phyloP scores from a whole-genome alignment of 2,113 vertebrate species.

The Martes martes region DNA sequence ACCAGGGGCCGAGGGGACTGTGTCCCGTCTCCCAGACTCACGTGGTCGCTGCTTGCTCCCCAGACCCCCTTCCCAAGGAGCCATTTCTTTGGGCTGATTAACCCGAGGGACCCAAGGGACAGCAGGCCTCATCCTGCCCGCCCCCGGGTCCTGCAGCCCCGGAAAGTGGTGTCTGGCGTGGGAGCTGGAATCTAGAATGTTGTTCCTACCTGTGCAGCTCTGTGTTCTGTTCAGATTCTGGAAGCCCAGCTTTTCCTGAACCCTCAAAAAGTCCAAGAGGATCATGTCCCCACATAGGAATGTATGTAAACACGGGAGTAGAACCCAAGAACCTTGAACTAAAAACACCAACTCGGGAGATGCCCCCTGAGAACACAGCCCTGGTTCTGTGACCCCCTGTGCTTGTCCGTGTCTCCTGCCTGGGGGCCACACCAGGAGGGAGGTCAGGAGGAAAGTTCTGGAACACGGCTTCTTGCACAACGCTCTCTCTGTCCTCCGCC shows the following conservation, averaged over 20 bases:
- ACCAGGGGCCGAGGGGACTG: no score
- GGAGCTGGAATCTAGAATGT: not conserved
- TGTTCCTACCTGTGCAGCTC: not conserved
- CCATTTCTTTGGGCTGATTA: not conserved
- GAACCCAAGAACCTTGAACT: not conserved
- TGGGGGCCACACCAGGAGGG: fast-evolving
- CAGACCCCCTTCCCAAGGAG: not conserved
- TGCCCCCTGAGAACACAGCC: not conserved
- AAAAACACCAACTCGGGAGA: not conserved
- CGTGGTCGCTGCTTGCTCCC: not conserved
- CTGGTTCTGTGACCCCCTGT: not conserved
- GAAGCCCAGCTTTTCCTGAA: not conserved
- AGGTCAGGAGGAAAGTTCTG: fast-evolving
- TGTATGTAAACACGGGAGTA: not conserved
- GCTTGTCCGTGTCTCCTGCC: not conserved
- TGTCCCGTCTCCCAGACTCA: not conserved
- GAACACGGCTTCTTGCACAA: not conserved
- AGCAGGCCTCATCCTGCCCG: not conserved
- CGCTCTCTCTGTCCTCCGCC: not conserved
- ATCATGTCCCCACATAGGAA: not conserved
- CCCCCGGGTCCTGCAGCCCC: fast-evolving
- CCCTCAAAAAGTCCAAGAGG: not conserved
- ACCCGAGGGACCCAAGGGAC: no score
- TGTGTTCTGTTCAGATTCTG: not conserved
- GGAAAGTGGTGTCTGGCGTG: not conserved